Evolutionary conservation across 2,888 invertebrate species (phyloP), one percentile per base, ranked within the genome.

Genomic region (Argyra leucocephala): DNA sequence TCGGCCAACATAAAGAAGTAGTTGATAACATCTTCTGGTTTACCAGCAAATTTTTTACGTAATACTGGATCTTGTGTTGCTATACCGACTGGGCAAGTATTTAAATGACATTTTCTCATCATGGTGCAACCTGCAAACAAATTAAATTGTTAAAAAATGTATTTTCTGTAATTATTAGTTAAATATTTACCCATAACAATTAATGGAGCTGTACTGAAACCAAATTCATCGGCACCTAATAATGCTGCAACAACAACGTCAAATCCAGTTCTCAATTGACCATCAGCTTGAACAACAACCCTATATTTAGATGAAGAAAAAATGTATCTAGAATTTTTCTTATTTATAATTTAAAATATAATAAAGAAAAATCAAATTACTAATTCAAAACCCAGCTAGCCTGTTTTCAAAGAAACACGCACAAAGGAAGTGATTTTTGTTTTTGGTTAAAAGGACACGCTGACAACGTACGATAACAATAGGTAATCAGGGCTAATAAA

Each of bases 91-190:
- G 99, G 99, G 71, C 99, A 99, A 9, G 98, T 99, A 81, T 99
- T 99, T 72, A 99, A 82, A 79, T 99, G 99, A 75, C 99, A 99
- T 79, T 99, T 99, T 66, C 99, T 85, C 99, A 99, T 99, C 99
- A 99, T 99, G 0, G 97, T 99, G 76, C 99, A 99, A 4, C 99
- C 85, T 74, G 67, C 9, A 70, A 59, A 62, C 9, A 65, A 64
- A 59, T 1, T 12, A 21, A 15, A 58, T 58, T 3, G n/a, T 3
- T 57, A 6, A 61, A 37, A 36, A 26, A 9, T 57, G 48, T 10
- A 60, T 22, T 36, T 37, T 22, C 6, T 23, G 21, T 12, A 18
- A 37, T 58, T 22, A 3, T 57, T 22, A 62, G 2, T 24, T 24
- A 61, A 26, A 31, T n/a, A 61, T 74, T 77, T 74, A 85, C 85